phyloP scores from a whole-genome alignment of 23 tunicate species.

The Styela plicata region DNA sequence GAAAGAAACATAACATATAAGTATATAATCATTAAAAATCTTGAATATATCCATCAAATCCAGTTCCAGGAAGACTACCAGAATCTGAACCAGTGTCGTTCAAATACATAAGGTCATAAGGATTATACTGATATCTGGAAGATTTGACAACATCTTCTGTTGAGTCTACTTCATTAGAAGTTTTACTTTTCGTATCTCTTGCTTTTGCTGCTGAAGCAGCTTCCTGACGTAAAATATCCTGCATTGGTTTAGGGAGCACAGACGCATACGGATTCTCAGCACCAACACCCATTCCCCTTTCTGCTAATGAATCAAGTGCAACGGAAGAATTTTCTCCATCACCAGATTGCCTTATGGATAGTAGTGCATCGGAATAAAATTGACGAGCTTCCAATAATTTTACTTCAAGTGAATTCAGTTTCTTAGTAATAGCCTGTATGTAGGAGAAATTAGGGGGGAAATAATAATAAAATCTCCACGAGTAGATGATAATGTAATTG shows the following conservation, averaged over 20 bases:
- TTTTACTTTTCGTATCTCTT: not conserved
- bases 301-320: constrained; percentile 49
- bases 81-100: constrained; percentile 49
- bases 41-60: constrained; percentile 63
- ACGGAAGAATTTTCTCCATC: constrained; percentile 37
- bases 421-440: constrained; percentile 69
- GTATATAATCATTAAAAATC: constrained; percentile 67
- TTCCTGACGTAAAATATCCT: constrained; percentile 43
- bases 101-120: constrained; percentile 59
- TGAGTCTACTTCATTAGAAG: not conserved
- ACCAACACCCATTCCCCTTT: constrained; percentile 86
- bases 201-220: constrained; percentile 25
- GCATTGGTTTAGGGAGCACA: constrained; percentile 64
- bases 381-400: constrained; percentile 79
- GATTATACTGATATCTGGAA: constrained; percentile 39
- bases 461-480: too few relatives aligned
- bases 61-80: constrained; percentile 36
- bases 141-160: not conserved
- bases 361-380: constrained; percentile 41
- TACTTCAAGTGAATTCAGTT: constrained; percentile 62
- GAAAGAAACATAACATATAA: too few relatives aligned
- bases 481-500: too few relatives aligned
- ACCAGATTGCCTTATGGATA: constrained; percentile 37
- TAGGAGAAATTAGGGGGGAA: too few relatives aligned
- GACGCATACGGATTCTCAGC: constrained; percentile 66